Evolutionary conservation across 2,113 vertebrate genomes (phyloP), one percentile per base, ranked within the genome.

Genomic region (Cnemophilus loriae): DNA sequence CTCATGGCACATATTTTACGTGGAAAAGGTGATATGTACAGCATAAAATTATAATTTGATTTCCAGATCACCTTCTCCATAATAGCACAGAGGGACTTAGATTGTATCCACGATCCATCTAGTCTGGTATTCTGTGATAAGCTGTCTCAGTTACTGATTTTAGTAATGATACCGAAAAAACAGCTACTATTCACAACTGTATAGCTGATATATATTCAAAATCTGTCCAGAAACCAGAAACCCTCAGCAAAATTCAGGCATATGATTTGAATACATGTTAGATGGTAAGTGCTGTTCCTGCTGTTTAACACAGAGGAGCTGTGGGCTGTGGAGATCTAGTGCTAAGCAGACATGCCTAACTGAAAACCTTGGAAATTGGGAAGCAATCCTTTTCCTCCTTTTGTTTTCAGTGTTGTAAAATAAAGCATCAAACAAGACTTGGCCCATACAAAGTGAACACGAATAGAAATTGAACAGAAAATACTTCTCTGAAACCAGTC

Each of bases 361-460:
- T 4, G 10, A 95, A 52, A 67, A 32, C 35, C 27, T 73, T 57
- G 33, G 78, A 76, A 86, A 60, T 0, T n/a, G 55, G 41, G 53
- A 64, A 65, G 27, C 8, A 83, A 47, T 46, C 30, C 10, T 39
- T 10, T 44, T 80, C 27, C 4, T 79, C 39, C 33, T 83, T 68
- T 70, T 70, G 15, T 61, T 82, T 61, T 32, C 56, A 59, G 47
- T n/a, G 32, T n/a, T 68, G 41, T 75, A 63, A 84, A 92, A 70
- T 19, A 61, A 37, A 53, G 11, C 2, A 14, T 75, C 76, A 42
- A 83, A 35, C 20, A 78, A 67, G 71, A 78, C 16, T 7, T 57
- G n/a, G 47, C 28, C 32, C 9, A 24, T 14, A 35, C 4, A 5
- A 57, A 64, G 53, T 73, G 6, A 65, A 4, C 0, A 0, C 7